Evolutionary conservation across 2,888 invertebrate species (phyloP), one percentile per base, ranked within the genome.

Genomic region (Agriopis marginaria): DNA sequence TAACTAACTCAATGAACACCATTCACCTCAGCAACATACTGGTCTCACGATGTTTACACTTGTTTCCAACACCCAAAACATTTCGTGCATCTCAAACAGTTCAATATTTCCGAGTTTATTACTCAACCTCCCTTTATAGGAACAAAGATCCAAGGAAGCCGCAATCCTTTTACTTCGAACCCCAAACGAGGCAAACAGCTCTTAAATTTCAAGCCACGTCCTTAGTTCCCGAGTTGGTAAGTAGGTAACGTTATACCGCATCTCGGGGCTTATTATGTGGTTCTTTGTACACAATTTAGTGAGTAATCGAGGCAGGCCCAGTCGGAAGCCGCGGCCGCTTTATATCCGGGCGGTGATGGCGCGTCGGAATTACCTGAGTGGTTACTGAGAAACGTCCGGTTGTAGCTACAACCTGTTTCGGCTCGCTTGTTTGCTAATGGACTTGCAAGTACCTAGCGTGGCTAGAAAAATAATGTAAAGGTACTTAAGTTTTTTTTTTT

Each of bases 281-380:
- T 66, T 72, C 72, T 72, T 74, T 71, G 75, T 73, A 69, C 65
- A 74, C 75, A 74, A 66, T 73, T 75, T 69, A 69, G 63, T 50
- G 73, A 70, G 68, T 75, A 70, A 74, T 73, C 71, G 75, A 58
- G 71, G 66, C 61, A 56, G 54, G 45, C 8, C 69, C 70, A 42
- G 55, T 47, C 72, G 73, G 75, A 68, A 72, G 68, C 66, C 70
- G 68, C 74, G 67, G 75, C 78, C 81, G 79, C 79, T 78, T 77
- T 69, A 80, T 82, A 76, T 81, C 84, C 83, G 77, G 76, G 59
- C 73, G 62, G 74, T 72, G 76, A 78, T 74, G 77, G 72, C 11
- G 64, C 40, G 66, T 40, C 63, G 69, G 70, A 70, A 71, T 75
- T 66, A 70, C 75, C 72, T 71, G 71, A 73, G 74, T 68, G 75